Conservation (phyloP, 2,888 invertebrate species). For the Brenthis daphne region DNA sequence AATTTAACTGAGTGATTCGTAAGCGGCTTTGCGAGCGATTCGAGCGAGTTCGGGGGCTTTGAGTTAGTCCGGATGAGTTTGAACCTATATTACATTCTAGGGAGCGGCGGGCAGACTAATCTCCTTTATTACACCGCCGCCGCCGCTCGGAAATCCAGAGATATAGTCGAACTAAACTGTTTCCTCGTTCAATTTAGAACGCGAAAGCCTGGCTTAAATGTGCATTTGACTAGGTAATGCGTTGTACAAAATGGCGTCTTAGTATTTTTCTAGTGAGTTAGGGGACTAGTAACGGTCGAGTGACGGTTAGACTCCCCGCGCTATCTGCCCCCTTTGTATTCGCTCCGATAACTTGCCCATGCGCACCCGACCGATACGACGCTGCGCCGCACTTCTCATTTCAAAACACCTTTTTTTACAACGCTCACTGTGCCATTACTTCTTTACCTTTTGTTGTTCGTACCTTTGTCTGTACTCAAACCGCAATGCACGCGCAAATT, state of each 20-base stretch:
- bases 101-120: conserved; percentile 58
- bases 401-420: conserved; percentile 68
- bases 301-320: conserved; percentile 80
- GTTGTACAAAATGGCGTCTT: conserved; percentile 71
- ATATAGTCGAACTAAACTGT: conserved; percentile 50
- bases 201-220: conserved; percentile 55
- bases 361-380: conserved; percentile 80
- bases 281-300: conserved; percentile 80
- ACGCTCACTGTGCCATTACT: conserved; percentile 64
- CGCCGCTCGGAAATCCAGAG: conserved; percentile 55
- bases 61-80: conserved; percentile 52
- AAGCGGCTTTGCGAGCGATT: conserved; percentile 67
- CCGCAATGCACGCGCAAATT: conserved; percentile 58
- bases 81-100: conserved; percentile 63
- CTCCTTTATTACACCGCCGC: conserved; percentile 59
- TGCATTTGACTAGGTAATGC: conserved; percentile 54
- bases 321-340: conserved; percentile 82
- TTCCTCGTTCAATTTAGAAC: conserved; percentile 67
- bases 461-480: conserved; percentile 48
- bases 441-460: conserved; percentile 51
- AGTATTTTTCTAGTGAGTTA: conserved; percentile 78
- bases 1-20: conserved; percentile 59
- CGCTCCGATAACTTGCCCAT: conserved; percentile 82
- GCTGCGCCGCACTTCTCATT: conserved; percentile 73
- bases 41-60: conserved; percentile 60